Percentiles rank a stretch among this genome's conserved stretches.
Evolutionary conservation across 2,888 invertebrate genomes (phyloP).

Genomic region (Chrysodeixis includens): DNA sequence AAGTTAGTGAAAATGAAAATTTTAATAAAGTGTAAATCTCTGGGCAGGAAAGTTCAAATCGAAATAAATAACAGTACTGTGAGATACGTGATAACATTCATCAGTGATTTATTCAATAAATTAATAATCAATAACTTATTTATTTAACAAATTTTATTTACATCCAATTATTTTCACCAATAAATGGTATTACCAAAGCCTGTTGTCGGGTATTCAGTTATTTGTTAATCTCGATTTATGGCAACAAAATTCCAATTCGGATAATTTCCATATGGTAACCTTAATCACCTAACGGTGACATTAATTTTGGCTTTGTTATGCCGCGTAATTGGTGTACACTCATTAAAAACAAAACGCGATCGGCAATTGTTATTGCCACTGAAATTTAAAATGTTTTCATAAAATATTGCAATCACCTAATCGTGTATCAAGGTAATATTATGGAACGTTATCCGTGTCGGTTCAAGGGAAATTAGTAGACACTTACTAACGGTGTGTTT

Average conservation of each 20-base stretch:
- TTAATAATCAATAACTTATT: neutral
- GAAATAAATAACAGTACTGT: neutral
- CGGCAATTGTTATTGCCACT: conserved; percentile 14
- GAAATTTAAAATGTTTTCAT: conserved; percentile 9
- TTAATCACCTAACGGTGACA: conserved; percentile 73
- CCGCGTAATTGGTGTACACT: conserved; percentile 61
- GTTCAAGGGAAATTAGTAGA: neutral
- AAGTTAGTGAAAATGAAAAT: neutral
- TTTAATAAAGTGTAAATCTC: neutral
- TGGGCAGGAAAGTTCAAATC: neutral
- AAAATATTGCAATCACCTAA: neutral
- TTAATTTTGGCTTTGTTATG: conserved; percentile 70
- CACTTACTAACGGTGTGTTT: neutral
- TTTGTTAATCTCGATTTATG: conserved; percentile 68
- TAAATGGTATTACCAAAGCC: conserved; percentile 47
- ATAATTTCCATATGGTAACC: conserved; percentile 69
- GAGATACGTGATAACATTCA: neutral
- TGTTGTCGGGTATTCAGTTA: conserved; percentile 57
- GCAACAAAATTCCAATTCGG: conserved; percentile 64
- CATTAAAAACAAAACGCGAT: conserved; percentile 61
- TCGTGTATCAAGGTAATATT: neutral
- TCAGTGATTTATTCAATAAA: neutral
- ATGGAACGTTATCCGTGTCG: neutral
- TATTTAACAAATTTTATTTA: conserved; percentile 2
- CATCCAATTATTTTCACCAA: conserved; percentile 38